Evolutionary conservation across 2,113 vertebrate genomes (phyloP), one percentile per base, ranked within the genome.

Genomic region (Falco punctatus): DNA sequence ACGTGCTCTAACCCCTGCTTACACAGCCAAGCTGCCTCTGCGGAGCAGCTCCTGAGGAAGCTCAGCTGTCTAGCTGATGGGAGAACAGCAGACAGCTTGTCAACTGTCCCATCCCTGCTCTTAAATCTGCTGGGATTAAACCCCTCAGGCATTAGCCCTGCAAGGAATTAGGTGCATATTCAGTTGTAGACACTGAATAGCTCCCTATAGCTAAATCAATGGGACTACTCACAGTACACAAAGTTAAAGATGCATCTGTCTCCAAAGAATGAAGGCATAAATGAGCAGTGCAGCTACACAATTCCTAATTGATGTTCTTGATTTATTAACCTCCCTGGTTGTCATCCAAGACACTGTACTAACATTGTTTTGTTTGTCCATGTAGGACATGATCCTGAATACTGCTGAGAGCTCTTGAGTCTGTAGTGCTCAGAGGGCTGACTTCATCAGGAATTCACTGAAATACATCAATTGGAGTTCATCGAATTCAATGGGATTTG

Each of bases 401-500:
- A 65, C 33, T 88, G 64, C 59, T 59, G 88, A 96, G 94, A 88
- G 80, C 65, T 52, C 83, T 89, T 54, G 58, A 89, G 81, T 67
- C 83, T 57, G 58, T 11, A 61, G 70, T 70, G 70, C 70, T 75
- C 58, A 79, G 57, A 82, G 78, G 62, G 83, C 61, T 87, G 92
- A 79, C 80, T 89, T 93, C 77, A 96, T 84, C 73, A 86, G 88
- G 88, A 95, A 91, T 94, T 96, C 81, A 87, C 70, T 66, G 57
- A 97, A 92, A 96, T 92, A 67, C 88, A 92, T 94, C 96, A 94
- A 85, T 13, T 74, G 49, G 65, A 81, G 66, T 89, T 94, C 95
- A 92, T 7, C 91, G 88, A 94, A 96, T 96, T 96, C 94, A 89
- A 87, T 72, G 61, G 51, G 79, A 94, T 94, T 95, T 95, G 83